Conservation (phyloP, 2,797 vertebrate genomes). For the Tauraco hartlaubi region DNA sequence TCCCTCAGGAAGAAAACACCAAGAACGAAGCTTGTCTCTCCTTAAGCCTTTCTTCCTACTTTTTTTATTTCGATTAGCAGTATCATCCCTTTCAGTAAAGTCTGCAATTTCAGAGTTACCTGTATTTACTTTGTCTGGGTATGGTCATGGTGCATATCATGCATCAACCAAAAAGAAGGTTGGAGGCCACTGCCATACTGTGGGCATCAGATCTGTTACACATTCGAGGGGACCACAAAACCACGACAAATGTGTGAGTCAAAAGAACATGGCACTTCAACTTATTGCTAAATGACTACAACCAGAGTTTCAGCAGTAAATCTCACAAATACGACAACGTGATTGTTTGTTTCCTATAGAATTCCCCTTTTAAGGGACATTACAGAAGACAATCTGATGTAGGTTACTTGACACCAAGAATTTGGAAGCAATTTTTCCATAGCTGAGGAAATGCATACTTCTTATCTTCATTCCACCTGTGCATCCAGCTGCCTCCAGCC, state of each 20-base stretch:
- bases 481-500: neutral
- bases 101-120: neutral
- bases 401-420: neutral
- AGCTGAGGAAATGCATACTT: neutral
- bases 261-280: neutral
- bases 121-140: neutral
- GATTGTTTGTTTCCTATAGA: neutral
- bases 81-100: neutral
- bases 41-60: neutral
- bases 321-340: neutral
- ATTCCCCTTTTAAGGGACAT: neutral
- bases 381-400: neutral
- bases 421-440: neutral
- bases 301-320: neutral
- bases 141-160: neutral
- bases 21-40: neutral
- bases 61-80: neutral
- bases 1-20: neutral
- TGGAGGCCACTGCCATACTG: neutral
- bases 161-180: neutral
- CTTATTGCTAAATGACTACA: neutral
- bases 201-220: fast-evolving
- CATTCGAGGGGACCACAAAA: neutral
- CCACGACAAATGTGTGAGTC: neutral
- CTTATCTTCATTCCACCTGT: neutral